These are phyloP conservation scores for Chelidonichthys spinosus DNA, from an alignment of 2,797 vertebrate species.

Conservation along the genomic window DNA sequence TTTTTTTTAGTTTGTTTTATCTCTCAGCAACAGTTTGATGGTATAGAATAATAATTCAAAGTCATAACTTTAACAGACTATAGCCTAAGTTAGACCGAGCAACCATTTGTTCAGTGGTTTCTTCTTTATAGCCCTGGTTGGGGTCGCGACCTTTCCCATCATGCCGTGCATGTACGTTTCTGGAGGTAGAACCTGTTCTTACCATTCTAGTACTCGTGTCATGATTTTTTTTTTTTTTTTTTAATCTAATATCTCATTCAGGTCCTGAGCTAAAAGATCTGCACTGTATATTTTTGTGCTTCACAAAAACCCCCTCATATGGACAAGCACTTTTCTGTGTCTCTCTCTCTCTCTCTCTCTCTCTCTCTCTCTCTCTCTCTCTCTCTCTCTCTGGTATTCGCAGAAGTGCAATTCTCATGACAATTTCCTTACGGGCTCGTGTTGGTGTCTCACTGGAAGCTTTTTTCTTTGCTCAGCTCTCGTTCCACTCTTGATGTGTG, in stretches of 20 bases:
- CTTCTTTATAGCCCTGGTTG: not conserved
- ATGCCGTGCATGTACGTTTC: not conserved
- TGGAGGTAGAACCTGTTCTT: not conserved
- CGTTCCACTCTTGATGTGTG: constrained; percentile 45
- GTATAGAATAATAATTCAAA: not conserved
- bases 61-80: not conserved
- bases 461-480: constrained; percentile 43
- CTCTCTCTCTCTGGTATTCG: constrained; percentile 25
- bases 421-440: constrained; percentile 51
- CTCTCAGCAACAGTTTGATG: not conserved
- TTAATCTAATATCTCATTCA: constrained; percentile 2
- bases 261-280: constrained; percentile 4
- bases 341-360: not conserved
- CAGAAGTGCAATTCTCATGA: constrained; percentile 50
- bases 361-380: not conserved
- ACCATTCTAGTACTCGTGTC: not conserved
- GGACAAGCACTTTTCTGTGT: not conserved
- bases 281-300: not conserved
- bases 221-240: no score
- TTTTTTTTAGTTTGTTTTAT: no score
- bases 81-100: not conserved
- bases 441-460: constrained; percentile 53
- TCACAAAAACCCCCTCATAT: not conserved
- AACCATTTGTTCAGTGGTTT: not conserved
- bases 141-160: not conserved